These are phyloP conservation scores for Trissolcus brochymenae DNA, from an alignment of 2,888 invertebrate species.

Conservation along the genomic window DNA sequence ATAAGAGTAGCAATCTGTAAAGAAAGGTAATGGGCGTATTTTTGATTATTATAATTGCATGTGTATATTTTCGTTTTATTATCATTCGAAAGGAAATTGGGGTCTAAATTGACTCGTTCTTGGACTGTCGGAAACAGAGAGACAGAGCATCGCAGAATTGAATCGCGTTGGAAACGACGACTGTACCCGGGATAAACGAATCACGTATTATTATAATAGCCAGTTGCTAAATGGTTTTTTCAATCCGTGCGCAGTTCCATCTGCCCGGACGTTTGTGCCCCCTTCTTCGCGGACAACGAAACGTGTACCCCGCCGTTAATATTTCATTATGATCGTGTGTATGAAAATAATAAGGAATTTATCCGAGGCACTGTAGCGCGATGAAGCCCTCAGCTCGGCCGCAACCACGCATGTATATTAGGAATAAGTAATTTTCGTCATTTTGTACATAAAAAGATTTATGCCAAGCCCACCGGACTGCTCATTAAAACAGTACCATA, in stretches of 20 bases:
- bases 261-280: slow-evolving; percentile 54
- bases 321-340: slow-evolving; percentile 74
- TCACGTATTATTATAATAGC: slow-evolving; percentile 77
- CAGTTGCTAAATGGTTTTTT: slow-evolving; percentile 77
- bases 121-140: slow-evolving; percentile 58
- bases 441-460: slow-evolving; percentile 58
- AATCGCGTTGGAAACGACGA: slow-evolving; percentile 58
- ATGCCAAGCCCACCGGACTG: slow-evolving; percentile 47
- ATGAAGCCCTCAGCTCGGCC: slow-evolving; percentile 41
- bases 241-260: slow-evolving; percentile 67
- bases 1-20: slow-evolving; percentile 44
- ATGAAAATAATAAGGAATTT: slow-evolving; percentile 76
- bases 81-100: slow-evolving; percentile 57
- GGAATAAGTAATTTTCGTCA: slow-evolving; percentile 60
- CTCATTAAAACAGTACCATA: slow-evolving; percentile 52
- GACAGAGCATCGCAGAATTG: slow-evolving; percentile 53
- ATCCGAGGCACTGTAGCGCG: slow-evolving; percentile 64
- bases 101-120: slow-evolving; percentile 59
- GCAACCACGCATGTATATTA: slow-evolving; percentile 59
- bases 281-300: slow-evolving; percentile 40
- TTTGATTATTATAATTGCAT: slow-evolving; percentile 57
- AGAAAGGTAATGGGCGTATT: slow-evolving; percentile 45
- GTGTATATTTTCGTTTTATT: slow-evolving; percentile 57
- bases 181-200: slow-evolving; percentile 75
- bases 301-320: slow-evolving; percentile 66